Evolutionary conservation across 2,797 vertebrate species (phyloP).

Genomic region (Natrix natrix): DNA sequence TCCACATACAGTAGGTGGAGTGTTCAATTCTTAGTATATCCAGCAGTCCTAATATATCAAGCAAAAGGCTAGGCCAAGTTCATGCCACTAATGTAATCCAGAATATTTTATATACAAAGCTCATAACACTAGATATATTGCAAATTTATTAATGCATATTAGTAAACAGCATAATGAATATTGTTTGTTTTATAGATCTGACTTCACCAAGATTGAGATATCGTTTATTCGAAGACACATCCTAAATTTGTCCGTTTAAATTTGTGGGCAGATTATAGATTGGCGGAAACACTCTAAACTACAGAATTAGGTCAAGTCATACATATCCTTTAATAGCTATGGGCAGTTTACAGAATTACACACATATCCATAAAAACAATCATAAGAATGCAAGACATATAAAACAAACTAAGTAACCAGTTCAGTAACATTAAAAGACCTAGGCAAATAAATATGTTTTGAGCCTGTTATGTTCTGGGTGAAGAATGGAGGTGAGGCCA

Average conservation of each 20-base stretch:
- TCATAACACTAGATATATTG: background rate
- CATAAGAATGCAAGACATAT: background rate
- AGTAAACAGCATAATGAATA: background rate
- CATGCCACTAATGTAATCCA: background rate
- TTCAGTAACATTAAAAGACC: background rate
- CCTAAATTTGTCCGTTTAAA: background rate
- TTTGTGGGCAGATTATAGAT: background rate
- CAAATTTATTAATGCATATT: background rate
- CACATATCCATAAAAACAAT: background rate
- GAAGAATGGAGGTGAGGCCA: too few species aligned
- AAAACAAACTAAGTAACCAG: background rate
- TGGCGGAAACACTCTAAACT: background rate
- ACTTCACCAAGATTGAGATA: background rate
- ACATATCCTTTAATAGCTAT: background rate
- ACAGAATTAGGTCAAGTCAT: background rate
- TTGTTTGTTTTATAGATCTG: background rate
- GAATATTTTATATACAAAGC: background rate
- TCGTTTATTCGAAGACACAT: background rate
- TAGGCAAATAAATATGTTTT: background rate
- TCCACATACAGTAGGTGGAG: background rate
- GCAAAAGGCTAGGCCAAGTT: background rate
- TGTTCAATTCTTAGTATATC: background rate
- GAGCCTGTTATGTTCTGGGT: too few species aligned
- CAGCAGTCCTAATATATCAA: background rate
- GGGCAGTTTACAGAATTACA: too few species aligned